Conservation (phyloP, 2,797 vertebrate genomes). For the Lophotriccus pileatus region DNA sequence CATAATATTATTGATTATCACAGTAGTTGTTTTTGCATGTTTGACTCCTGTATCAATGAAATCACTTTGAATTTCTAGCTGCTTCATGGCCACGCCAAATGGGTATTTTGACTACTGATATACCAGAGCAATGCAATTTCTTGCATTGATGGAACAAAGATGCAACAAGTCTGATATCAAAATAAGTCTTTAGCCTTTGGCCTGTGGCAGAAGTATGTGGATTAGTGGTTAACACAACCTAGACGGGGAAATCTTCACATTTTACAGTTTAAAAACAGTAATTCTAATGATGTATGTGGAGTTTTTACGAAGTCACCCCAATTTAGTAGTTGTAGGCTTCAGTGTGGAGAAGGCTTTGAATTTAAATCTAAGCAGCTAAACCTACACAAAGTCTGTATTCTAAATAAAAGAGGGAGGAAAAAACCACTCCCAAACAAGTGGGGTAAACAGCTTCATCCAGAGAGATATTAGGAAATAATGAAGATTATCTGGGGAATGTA, state of each 20-base stretch:
- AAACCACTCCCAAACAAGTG: neutral
- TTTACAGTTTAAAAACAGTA: neutral
- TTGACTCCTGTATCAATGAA: neutral
- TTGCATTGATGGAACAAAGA: neutral
- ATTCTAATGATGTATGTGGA: neutral
- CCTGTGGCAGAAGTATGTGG: neutral
- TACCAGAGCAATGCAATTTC: neutral
- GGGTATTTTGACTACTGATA: neutral
- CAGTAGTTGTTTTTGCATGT: accelerated
- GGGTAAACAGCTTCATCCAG: neutral
- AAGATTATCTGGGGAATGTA: neutral
- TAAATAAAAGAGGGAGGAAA: neutral
- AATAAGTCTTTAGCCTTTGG: neutral
- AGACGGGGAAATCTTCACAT: accelerated
- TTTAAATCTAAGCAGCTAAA: neutral
- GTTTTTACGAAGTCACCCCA: neutral
- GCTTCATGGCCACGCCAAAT: neutral
- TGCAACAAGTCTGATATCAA: neutral
- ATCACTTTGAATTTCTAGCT: neutral
- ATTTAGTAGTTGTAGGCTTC: neutral
- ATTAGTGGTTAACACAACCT: neutral
- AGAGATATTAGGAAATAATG: neutral
- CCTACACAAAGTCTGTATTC: neutral
- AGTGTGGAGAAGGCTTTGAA: neutral
- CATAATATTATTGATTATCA: neutral